Evolutionary conservation across 2,888 invertebrate species (phyloP), one percentile per base, ranked within the genome.

Genomic region (Ephialtes manifestator): DNA sequence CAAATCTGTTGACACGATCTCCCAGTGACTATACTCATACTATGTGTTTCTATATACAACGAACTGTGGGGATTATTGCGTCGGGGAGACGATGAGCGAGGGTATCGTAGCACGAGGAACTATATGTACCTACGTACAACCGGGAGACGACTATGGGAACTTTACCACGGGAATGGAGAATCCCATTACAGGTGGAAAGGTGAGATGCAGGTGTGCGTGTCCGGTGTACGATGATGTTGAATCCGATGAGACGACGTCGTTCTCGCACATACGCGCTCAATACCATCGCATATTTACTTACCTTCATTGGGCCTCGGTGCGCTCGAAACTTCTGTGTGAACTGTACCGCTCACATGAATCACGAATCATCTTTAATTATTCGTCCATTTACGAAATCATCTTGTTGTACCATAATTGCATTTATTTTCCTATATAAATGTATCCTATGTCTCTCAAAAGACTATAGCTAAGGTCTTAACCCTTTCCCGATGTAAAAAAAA

Each of bases 151-250:
- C 72, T 71, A 91, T 93, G 93, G 89, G 93, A 93, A 93, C 92
- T 93, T 93, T 93, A 92, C 93, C 93, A 93, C 92, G 93, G 90
- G 90, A 91, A 90, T 91, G 87, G 86, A 90, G 89, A 89, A 89
- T 90, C 90, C 87, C 86, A 90, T 90, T 90, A 88, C 86, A 80
- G 87, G 88, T 85, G 88, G 83, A 85, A 89, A 83, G 88, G 85
- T 85, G 72, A 80, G 79, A 10, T 31, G 18, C 28, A 71, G 76
- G 43, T 81, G 72, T 68, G 39, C 67, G 74, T 58, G 72, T 63
- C 28, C 46, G 28, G 70, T 46, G 58, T 39, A 39, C 83, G 18
- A 28, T 63, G 53, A 43, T 65, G 71, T 63, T 82, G 72, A 78
- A 43, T 81, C 58, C 60, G 81, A 80, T 55, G 74, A 71, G 67